phyloP scores from a whole-genome alignment of 2,113 vertebrate species.

The Crotalus viridis region DNA sequence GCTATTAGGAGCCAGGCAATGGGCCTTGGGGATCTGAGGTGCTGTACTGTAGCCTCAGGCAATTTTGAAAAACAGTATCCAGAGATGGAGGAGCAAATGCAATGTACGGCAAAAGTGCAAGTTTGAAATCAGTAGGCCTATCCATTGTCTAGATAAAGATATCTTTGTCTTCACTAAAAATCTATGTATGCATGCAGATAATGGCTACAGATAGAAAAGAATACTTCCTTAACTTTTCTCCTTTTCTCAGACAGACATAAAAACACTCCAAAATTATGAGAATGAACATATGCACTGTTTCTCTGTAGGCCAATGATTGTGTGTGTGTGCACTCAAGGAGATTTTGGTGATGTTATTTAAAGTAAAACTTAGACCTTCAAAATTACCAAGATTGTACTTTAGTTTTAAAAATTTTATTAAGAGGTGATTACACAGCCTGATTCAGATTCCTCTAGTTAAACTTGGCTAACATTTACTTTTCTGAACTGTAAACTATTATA shows the following conservation, averaged over 20 bases:
- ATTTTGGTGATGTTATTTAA: constrained; percentile 58
- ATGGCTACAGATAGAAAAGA: constrained; percentile 58
- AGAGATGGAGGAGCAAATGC: constrained; percentile 70
- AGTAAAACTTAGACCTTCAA: not conserved
- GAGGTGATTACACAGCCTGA: constrained; percentile 33
- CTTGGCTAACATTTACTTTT: constrained; percentile 48
- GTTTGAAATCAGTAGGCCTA: constrained; percentile 78
- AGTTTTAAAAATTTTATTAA: constrained; percentile 62
- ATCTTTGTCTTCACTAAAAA: constrained; percentile 69
- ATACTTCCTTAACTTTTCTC: constrained; percentile 54
- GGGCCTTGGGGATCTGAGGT: constrained; percentile 98
- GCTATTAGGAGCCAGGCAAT: constrained; percentile 96
- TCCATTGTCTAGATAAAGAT: constrained; percentile 68
- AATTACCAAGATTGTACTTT: constrained; percentile 36
- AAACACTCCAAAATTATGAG: constrained; percentile 59
- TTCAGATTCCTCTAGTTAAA: constrained; percentile 33
- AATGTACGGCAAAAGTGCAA: constrained; percentile 71
- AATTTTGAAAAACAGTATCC: constrained; percentile 95
- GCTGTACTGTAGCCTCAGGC: constrained; percentile 96
- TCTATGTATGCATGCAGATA: constrained; percentile 57
- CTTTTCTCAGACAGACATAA: constrained; percentile 42
- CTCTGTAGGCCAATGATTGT: not conserved
- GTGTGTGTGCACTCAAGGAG: constrained; percentile 55
- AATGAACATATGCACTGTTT: constrained; percentile 67
- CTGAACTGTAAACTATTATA: constrained; percentile 37